Conservation (phyloP, 2,113 vertebrate species). For the Pygoscelis antarcticus region DNA sequence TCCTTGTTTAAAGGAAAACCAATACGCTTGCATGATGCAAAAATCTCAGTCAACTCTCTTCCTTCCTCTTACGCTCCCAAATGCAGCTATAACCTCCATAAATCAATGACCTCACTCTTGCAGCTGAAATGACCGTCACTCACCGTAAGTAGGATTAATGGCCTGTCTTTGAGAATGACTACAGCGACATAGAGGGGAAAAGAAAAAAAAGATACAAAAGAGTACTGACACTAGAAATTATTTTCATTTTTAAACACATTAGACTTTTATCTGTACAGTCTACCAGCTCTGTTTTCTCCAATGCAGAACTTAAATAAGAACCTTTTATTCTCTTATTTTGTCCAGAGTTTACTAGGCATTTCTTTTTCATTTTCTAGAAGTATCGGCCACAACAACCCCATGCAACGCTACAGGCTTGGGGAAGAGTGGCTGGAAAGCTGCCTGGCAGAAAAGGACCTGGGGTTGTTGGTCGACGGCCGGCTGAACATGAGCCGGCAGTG, state of each 20-base stretch:
- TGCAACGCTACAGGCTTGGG: no score
- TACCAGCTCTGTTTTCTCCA: neutral
- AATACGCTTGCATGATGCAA: neutral
- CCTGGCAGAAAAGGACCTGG: no score
- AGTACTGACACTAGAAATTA: neutral
- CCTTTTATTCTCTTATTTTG: neutral
- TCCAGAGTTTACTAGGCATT: neutral
- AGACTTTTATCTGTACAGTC: neutral
- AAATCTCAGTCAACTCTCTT: neutral
- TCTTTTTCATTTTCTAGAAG: neutral
- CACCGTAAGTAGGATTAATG: slow-evolving; percentile 1
- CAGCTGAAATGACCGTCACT: neutral
- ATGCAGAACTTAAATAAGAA: neutral
- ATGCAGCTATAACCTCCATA: neutral
- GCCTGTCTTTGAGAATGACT: neutral
- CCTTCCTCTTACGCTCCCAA: neutral
- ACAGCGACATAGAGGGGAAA: neutral
- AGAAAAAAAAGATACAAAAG: neutral
- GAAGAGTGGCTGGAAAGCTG: no score
- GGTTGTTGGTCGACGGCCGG: no score
- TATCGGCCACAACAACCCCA: no score
- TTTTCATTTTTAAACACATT: neutral
- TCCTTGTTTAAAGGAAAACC: neutral
- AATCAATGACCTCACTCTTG: slow-evolving; percentile 15
- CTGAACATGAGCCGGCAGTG: no score